Conservation (phyloP, 2,888 invertebrate species). For the Calephelis perditalis region DNA sequence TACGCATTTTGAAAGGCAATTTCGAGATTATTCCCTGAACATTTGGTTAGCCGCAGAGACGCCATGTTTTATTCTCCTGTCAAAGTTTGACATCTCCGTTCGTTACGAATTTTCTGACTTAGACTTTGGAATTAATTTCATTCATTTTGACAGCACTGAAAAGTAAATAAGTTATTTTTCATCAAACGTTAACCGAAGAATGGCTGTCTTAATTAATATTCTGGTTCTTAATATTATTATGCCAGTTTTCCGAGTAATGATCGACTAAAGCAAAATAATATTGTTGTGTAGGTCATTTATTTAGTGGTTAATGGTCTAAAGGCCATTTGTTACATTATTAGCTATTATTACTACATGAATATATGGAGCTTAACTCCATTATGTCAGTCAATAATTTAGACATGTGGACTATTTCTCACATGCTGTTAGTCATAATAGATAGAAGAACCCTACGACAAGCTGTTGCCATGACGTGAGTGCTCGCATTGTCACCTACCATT, state of each 20-base stretch:
- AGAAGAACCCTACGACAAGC: too few relatives aligned
- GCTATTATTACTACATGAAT: too few relatives aligned
- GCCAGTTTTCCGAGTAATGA: too few relatives aligned
- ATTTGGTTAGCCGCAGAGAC: constrained; percentile 9
- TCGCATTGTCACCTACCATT: too few relatives aligned
- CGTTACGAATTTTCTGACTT: constrained; percentile 25
- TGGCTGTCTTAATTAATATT: background rate
- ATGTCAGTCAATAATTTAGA: too few relatives aligned
- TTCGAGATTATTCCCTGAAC: constrained; percentile 12
- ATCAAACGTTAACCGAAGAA: too few relatives aligned
- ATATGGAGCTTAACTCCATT: background rate
- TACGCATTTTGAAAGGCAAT: constrained; percentile 1
- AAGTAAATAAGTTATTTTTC: constrained; percentile 9
- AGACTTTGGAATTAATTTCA: constrained; percentile 30
- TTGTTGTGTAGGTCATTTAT: too few relatives aligned
- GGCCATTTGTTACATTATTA: too few relatives aligned
- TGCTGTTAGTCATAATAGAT: too few relatives aligned
- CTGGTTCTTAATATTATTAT: background rate
- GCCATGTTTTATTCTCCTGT: constrained; percentile 21
- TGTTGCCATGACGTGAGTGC: too few relatives aligned
- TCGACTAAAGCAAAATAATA: too few relatives aligned
- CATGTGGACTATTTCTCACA: background rate
- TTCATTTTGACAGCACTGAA: constrained; percentile 26
- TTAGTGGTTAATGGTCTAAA: too few relatives aligned
- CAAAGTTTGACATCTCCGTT: constrained; percentile 21